Base-by-base conservation (phyloP, 2,888 invertebrate species). In the Amphipoea oculea region DNA sequence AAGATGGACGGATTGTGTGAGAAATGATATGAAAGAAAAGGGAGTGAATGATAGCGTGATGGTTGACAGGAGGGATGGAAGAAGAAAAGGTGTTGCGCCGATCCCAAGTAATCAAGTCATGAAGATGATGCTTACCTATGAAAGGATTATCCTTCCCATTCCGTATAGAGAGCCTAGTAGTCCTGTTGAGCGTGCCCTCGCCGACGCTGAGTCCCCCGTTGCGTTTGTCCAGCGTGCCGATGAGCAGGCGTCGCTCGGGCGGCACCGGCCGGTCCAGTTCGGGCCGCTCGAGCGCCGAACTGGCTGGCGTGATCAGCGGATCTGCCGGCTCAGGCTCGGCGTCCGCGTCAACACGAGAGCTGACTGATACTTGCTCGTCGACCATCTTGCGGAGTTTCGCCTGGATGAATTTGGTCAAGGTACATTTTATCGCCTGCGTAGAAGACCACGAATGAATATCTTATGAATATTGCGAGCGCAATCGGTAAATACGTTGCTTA, bases 331-430 rank as follows among this genome's bases (percentile, higher is more conserved):
- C 96, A 0, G 97, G 96, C 89, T 96, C 96, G 72, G 95, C 92
- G 79, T 96, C 96, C 11, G 93, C 93, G 79, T 98, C 98, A 86
- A 97, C 97, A 87, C 98, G 97, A 73, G 98, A 96, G 78, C 97
- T 97, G 89, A 98, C 98, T 90, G 98, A 97, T 94, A 98, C 98
- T 97, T 98, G 98, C 97, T 99, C 98, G 97, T 98, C 98, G 94
- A 98, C 98, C 98, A 98, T 98, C 97, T 98, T 98, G 97, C 98
- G 98, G 95, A 98, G 98, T 97, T 98, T 98, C 96, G 97, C 97
- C 98, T 98, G 97, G 36, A 90, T 83, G 72, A 65, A 85, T 78
- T 67, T 81, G 48, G 78, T 84, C 84, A 79, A 78, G 48, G 78
- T 79, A 79, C 78, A 79, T 79, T 79, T 79, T 84, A 84, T 45